Conservation (phyloP, 2,797 vertebrate species). For the Pampus argenteus region DNA sequence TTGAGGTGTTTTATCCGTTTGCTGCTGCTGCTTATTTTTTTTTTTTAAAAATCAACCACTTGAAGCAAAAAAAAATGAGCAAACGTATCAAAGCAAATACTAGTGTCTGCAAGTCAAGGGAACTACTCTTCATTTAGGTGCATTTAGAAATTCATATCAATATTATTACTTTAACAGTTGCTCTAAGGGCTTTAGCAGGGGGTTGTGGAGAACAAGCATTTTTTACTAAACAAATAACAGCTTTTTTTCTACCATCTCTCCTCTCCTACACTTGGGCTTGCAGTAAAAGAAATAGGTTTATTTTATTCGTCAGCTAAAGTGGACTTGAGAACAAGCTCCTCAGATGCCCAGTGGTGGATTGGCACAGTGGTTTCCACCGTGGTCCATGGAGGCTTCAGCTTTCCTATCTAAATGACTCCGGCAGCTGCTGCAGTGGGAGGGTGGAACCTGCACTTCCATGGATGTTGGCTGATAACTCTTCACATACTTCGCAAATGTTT, state of each 20-base stretch:
- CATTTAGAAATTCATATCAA: not conserved
- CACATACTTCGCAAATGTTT: not conserved
- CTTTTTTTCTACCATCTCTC: not conserved
- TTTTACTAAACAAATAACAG: constrained; percentile 13
- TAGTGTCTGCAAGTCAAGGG: not conserved
- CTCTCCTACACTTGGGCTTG: not conserved
- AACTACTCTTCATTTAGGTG: too few relatives aligned
- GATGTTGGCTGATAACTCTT: not conserved
- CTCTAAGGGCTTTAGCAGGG: constrained; percentile 5
- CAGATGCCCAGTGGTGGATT: constrained; percentile 6
- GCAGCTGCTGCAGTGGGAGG: not conserved
- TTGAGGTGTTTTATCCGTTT: not conserved
- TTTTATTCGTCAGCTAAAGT: constrained; percentile 14
- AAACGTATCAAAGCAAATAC: not conserved
- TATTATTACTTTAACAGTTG: constrained; percentile 33
- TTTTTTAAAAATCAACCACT: not conserved
- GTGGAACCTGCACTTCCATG: not conserved
- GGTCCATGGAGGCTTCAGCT: constrained; percentile 5
- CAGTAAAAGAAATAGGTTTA: not conserved
- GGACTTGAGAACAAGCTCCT: constrained; percentile 2
- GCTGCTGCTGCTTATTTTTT: not conserved
- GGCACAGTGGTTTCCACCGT: constrained; percentile 36
- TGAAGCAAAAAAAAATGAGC: not conserved
- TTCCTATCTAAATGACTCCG: not conserved
- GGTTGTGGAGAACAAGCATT: constrained; percentile 3